phyloP scores from a whole-genome alignment of 2,888 invertebrate genomes.

The Acanthosepion lycidas region DNA sequence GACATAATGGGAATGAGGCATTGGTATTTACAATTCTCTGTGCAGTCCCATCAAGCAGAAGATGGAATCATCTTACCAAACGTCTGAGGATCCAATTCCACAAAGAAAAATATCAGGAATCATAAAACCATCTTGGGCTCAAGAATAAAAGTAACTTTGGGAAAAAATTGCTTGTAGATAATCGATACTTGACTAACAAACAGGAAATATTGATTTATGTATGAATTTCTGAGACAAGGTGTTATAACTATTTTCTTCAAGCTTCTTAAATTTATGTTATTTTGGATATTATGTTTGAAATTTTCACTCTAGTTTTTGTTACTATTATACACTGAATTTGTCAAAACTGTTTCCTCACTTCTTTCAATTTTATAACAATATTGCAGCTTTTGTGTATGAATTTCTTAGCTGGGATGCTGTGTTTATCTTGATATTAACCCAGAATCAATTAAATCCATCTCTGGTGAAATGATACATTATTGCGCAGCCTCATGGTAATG shows the following conservation, averaged over 20 bases:
- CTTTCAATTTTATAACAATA: too few species aligned
- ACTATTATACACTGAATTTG: too few species aligned
- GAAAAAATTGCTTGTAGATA: not conserved
- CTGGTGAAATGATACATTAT: too few species aligned
- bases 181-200: slow-evolving; percentile 4
- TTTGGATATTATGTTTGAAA: too few species aligned
- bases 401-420: too few species aligned
- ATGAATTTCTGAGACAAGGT: not conserved
- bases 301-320: too few species aligned
- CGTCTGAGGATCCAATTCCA: not conserved
- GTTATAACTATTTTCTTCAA: not conserved
- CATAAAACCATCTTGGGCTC: not conserved
- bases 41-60: not conserved
- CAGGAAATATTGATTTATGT: not conserved
- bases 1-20: not conserved
- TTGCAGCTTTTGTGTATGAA: too few species aligned
- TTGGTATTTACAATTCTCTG: not conserved
- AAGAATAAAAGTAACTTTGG: not conserved
- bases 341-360: too few species aligned
- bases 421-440: too few species aligned
- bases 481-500: too few species aligned
- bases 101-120: not conserved
- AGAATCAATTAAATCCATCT: too few species aligned
- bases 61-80: slow-evolving; percentile 4
- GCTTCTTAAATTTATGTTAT: not conserved